Evolutionary conservation across 1,140 invertebrate genomes (phyloP), one percentile per base, ranked within the genome.

Genomic region (Danaus plexippus): DNA sequence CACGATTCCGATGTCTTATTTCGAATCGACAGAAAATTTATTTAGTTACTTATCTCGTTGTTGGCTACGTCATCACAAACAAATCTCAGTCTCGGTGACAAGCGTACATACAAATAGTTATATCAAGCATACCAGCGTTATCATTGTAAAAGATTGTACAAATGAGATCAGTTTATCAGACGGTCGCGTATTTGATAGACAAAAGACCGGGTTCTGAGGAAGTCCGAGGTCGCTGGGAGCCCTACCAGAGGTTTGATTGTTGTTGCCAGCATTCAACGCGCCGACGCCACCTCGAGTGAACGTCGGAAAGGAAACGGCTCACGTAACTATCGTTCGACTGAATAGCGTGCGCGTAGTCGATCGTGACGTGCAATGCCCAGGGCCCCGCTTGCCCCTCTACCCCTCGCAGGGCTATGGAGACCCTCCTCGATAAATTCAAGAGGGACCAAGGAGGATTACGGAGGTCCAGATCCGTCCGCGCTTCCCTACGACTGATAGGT

Each of bases 381-480:
- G 69, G 75, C 74, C 70, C 71, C 71, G 72, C 63, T 69, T 61
- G 71, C 71, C 69, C 70, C 77, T 64, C 62, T 64, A 60, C 73
- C 77, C 78, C 71, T 76, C 65, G 63, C 69, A 73, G 80, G 80
- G 83, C 81, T 76, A 87, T 87, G 85, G 85, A 86, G 69, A 78
- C 77, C 71, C 73, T 87, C 75, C 71, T 85, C 74, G 77, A 81
- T 51, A 88, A 77, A 63, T 80, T 85, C 71, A 80, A 80, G 71
- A 75, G 77, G 69, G 77, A 76, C 67, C 78, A 80, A 69, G 71
- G 74, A 65, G 74, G 86, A 75, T 77, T 92, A 59, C 90, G 90
- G 43, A 89, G 92, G 62, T 91, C 92, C 59, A 89, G 91, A 64
- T 93, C 92, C 42, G 91, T 94, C 64, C 89, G 93, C 55, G 91